Percentiles rank a stretch among this genome's conserved stretches.
Evolutionary conservation across 2,888 invertebrate genomes (phyloP).

Genomic region (Thymelicus sylvestris): DNA sequence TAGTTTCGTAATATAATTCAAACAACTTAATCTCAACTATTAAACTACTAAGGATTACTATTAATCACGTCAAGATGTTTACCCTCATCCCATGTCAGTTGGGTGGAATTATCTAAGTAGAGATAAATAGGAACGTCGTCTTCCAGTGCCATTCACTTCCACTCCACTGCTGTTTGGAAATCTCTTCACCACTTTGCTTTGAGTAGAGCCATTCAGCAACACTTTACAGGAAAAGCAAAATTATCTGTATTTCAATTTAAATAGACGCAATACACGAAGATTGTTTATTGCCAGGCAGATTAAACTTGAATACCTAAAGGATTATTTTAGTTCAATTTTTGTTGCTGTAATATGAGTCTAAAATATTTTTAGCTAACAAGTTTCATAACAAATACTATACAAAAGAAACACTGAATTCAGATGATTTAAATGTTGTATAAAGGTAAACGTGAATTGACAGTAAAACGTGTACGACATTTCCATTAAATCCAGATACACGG

Average conservation of each 20-base stretch:
- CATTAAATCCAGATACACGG: constrained; percentile 11
- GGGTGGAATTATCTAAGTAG: constrained; percentile 74
- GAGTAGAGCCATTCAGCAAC: constrained; percentile 24
- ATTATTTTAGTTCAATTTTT: background rate
- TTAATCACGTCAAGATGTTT: constrained; percentile 82
- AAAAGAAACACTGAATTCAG: constrained; percentile 12
- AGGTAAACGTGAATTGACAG: background rate
- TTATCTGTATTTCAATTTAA: background rate
- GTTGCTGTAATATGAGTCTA: background rate
- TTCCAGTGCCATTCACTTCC: constrained; percentile 58
- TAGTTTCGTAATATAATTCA: constrained; percentile 32
- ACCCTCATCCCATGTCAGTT: constrained; percentile 79
- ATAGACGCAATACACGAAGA: background rate
- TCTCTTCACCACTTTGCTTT: constrained; percentile 47
- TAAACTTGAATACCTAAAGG: too few species aligned
- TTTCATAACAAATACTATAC: background rate
- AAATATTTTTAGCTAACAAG: background rate
- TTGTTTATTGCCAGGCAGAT: background rate
- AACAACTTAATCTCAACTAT: constrained; percentile 53
- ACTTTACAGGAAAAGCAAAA: constrained; percentile 1
- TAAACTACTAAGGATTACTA: constrained; percentile 79
- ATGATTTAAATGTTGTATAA: constrained; percentile 19
- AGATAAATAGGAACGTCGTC: constrained; percentile 73
- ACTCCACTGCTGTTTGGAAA: constrained; percentile 59
- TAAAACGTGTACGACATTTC: constrained; percentile 14